Base-by-base conservation (phyloP, 1,140 invertebrate genomes). In the Papilio dardanus region DNA sequence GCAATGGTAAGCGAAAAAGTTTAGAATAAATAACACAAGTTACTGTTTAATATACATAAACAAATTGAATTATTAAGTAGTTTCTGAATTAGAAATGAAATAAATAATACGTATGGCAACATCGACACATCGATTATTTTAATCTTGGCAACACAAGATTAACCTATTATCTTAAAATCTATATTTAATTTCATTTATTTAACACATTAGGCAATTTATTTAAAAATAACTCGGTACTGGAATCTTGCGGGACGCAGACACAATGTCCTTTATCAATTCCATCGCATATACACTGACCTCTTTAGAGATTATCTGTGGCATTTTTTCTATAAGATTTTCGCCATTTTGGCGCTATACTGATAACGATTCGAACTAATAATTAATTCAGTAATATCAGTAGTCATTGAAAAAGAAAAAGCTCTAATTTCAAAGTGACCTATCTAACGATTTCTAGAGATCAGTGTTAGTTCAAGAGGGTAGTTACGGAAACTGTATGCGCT, bases 211-310 rank as follows among this genome's bases (percentile, higher is more conserved):
- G 24, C 10, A 62, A 62, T 58, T 58, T 8, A 62, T 62, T 10
- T 14, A 62, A 30, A 62, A 62, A 28, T 62, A 21, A 62, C 54
- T 62, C 21, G 24, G 54, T 62, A 62, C 24, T 24, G 54, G 54
- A 28, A 62, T 62, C 10, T 28, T 62, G 54, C 54, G 54, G 54
- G 21, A 28, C 21, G 50, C 21, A 62, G 10, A 62, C 10, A 62
- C 24, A 62, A 54, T 62, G 54, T 62, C 24, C 14, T 62, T 62
- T 62, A 58, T 62, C 54, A 62, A 62, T 62, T 62, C 54, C 54
- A 62, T 62, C 54, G 54, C 54, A 62, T 28, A 62, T 62, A 28
- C 10, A 37, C 14, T 37, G 10, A 37, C n/a, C n/a, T n/a, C n/a
- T n/a, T n/a, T n/a, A n/a, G n/a, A n/a, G n/a, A n/a, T n/a, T n/a